Conservation (phyloP, 1,140 invertebrate genomes). For the Anoplophora glabripennis region DNA sequence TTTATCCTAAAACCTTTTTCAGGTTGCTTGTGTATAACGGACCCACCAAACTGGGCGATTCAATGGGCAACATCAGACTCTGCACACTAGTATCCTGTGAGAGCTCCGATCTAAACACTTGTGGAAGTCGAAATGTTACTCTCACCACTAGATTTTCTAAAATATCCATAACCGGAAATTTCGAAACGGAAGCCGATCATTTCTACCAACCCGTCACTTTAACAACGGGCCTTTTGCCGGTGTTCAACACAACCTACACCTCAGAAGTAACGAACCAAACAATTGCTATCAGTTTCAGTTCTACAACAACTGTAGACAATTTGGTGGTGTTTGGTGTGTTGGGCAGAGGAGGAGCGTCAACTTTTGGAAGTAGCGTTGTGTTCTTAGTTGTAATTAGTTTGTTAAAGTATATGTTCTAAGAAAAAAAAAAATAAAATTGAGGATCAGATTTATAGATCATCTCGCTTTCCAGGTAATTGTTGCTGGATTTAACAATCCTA, state of each 20-base stretch:
- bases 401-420: neutral
- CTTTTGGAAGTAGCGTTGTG: conserved; percentile 4
- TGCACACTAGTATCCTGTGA: conserved; percentile 27
- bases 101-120: conserved; percentile 17
- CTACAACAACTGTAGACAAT: conserved; percentile 9
- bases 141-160: conserved; percentile 24
- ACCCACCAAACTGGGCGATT: neutral
- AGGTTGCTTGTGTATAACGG: conserved; percentile 29
- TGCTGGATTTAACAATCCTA: too few relatives aligned
- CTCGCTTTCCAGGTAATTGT: too few relatives aligned
- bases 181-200: conserved; percentile 4
- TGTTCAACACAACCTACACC: conserved; percentile 22
- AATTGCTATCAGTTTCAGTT: conserved; percentile 15
- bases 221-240: conserved; percentile 12
- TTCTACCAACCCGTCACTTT: conserved; percentile 27
- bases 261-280: conserved; percentile 6
- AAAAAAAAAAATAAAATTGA: too few relatives aligned
- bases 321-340: conserved; percentile 27
- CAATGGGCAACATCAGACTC: conserved; percentile 14
- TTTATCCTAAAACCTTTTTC: neutral
- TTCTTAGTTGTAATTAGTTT: neutral
- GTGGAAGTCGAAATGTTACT: conserved; percentile 13
- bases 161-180: conserved; percentile 23
- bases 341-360: conserved; percentile 12
- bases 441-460: too few relatives aligned